Evolutionary conservation across 1,140 invertebrate genomes (phyloP).

Genomic region (Tyrophagus putrescentiae): DNA sequence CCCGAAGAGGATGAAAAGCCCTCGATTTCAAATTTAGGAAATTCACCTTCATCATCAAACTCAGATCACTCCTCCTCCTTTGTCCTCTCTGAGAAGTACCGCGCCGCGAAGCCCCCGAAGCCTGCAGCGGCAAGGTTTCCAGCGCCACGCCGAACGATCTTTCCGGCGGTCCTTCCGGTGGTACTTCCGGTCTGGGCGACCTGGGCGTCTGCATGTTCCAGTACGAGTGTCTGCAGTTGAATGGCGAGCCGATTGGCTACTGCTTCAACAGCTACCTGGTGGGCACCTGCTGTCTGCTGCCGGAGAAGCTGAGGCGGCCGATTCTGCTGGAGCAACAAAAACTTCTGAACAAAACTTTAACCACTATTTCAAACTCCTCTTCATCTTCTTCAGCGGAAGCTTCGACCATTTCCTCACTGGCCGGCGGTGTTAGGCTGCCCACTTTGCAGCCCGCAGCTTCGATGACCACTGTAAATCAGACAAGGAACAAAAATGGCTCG

Average conservation of each 20-base stretch:
- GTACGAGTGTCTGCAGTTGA: conserved; percentile 73
- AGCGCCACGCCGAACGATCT: neutral
- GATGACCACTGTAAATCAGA: conserved; percentile 28
- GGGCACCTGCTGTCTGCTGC: conserved; percentile 58
- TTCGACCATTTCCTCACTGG: neutral
- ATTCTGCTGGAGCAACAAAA: conserved; percentile 13
- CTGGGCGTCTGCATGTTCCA: conserved; percentile 84
- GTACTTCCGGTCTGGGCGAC: conserved; percentile 36
- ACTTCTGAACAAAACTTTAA: no score
- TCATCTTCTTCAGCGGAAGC: neutral
- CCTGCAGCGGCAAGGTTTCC: neutral
- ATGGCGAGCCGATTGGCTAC: conserved; percentile 73
- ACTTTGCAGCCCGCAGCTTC: conserved; percentile 25
- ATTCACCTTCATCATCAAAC: neutral
- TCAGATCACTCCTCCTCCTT: neutral
- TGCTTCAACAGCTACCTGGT: conserved; percentile 84
- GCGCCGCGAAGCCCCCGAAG: conserved; percentile 14
- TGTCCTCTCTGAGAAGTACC: neutral
- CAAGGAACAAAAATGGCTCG: neutral
- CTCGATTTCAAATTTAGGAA: neutral
- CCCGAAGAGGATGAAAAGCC: no score
- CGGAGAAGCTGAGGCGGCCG: conserved; percentile 10
- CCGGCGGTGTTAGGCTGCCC: neutral
- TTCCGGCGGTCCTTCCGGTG: neutral
- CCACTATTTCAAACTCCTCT: neutral